Evolutionary conservation across 2,113 vertebrate species (phyloP), one percentile per base, ranked within the genome.

Genomic region (Gymnarchus niloticus): DNA sequence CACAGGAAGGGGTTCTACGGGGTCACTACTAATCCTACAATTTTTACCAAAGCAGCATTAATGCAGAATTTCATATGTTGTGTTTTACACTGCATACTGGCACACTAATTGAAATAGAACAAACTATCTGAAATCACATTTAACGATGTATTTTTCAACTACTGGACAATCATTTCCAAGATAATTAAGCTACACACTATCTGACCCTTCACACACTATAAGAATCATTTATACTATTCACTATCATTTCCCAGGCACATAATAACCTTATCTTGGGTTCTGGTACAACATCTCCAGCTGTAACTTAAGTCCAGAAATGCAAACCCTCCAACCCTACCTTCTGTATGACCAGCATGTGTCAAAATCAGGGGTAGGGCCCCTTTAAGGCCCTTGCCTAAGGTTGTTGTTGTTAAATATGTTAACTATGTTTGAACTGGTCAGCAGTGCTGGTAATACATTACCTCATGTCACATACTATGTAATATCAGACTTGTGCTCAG

Each of bases 1-100:
- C 28, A 56, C 73, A 84, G 57, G 73, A 80, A 41, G 49, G 73
- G 83, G 52, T 77, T 81, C 54, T 83, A 44, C 54, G 46, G 44
- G 41, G 41, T 12, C 10, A 48, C 44, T 2, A 49, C 51, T n/a
- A 69, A 49, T 17, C 21, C n/a, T n/a, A n/a, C n/a, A n/a, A n/a
- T 8, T 81, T 81, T 28, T 48, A 52, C 44, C 25, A 37, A 81
- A 54, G 33, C n/a, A 54, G 12, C 19, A 41, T 33, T 69, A 69
- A 73, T 73, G 14, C 65, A 17, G 14, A 56, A 56, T 56, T 56
- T 56, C 1, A 41, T 73, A 73, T 73, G 65, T 5, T 0, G 9
- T 14, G 25, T 65, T 65, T 65, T 65, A 14, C 25, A 65, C 59
- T 33, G n/a, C n/a, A n/a, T n/a, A n/a, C n/a, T n/a, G n/a, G n/a